These are phyloP conservation scores for Lethocerus indicus DNA, from an alignment of 1,140 invertebrate species.

Conservation along the genomic window DNA sequence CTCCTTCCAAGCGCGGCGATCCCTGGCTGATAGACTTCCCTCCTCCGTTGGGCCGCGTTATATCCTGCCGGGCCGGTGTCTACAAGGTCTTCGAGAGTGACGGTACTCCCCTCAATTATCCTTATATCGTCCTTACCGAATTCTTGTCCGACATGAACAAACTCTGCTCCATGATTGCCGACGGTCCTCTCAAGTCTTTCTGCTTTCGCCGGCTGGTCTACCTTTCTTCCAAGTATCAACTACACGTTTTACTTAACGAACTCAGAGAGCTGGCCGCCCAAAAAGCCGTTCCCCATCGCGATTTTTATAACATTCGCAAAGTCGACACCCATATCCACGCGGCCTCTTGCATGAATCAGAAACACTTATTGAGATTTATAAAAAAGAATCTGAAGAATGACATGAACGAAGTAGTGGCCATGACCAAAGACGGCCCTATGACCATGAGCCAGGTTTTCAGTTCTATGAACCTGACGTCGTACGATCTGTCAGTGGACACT, in stretches of 20 bases:
- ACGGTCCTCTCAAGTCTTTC: constrained; percentile 95
- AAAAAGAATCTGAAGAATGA: constrained; percentile 93
- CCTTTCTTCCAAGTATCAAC: constrained; percentile 89
- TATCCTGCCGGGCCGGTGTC: constrained; percentile 60
- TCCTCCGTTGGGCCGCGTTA: constrained; percentile 43
- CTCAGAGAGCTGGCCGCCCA: constrained; percentile 88
- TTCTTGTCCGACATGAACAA: constrained; percentile 71
- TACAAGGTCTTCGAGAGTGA: constrained; percentile 60
- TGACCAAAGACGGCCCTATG: constrained; percentile 56
- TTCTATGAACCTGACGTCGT: constrained; percentile 91
- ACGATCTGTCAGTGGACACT: constrained; percentile 97
- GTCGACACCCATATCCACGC: constrained; percentile 99
- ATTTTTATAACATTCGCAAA: constrained; percentile 98
- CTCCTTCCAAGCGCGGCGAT: constrained; percentile 51
- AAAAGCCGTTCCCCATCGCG: constrained; percentile 91
- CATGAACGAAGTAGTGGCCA: constrained; percentile 69
- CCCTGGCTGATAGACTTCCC: constrained; percentile 71
- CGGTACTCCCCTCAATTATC: constrained; percentile 45
- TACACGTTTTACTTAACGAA: constrained; percentile 93
- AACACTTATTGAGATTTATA: constrained; percentile 94
- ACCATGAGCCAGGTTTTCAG: constrained; percentile 80
- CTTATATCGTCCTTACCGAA: constrained; percentile 54
- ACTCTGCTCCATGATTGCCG: constrained; percentile 84
- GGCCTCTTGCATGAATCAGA: constrained; percentile 99
- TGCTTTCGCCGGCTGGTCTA: constrained; percentile 90